Conservation (phyloP, 2,113 vertebrate species). For the Aix galericulata region DNA sequence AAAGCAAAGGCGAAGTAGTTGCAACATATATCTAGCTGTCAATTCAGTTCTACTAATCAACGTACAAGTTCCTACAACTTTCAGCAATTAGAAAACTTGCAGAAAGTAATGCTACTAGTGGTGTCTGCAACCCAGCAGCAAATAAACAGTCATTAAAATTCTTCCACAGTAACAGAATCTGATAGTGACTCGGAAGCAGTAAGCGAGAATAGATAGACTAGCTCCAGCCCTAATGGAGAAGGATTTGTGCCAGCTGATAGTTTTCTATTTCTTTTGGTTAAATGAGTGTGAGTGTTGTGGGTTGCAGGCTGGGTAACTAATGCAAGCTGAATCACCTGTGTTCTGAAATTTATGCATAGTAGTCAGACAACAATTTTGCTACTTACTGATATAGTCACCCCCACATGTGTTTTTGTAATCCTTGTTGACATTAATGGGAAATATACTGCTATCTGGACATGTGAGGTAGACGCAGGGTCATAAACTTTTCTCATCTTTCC, state of each 20-base stretch:
- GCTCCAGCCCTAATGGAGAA: constrained; percentile 24
- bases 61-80: background rate
- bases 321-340: background rate
- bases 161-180: constrained; percentile 12
- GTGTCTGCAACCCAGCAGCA: background rate
- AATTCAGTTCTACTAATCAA: constrained; percentile 4
- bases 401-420: background rate
- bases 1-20: background rate
- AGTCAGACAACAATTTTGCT: constrained; percentile 14
- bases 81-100: constrained; percentile 20
- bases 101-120: background rate
- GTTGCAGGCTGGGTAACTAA: background rate
- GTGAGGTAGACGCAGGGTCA: background rate
- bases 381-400: background rate
- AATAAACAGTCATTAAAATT: constrained; percentile 50
- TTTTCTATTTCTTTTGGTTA: constrained; percentile 27
- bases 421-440: background rate
- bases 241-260: constrained; percentile 29
- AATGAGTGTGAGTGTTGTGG: background rate
- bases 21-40: background rate
- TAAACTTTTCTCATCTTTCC: background rate
- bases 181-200: constrained; percentile 20
- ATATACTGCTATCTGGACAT: background rate
- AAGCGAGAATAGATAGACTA: constrained; percentile 2
- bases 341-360: constrained; percentile 2